Base-by-base conservation (phyloP, 2,888 invertebrate genomes). In the Bruchidius siliquastri region DNA sequence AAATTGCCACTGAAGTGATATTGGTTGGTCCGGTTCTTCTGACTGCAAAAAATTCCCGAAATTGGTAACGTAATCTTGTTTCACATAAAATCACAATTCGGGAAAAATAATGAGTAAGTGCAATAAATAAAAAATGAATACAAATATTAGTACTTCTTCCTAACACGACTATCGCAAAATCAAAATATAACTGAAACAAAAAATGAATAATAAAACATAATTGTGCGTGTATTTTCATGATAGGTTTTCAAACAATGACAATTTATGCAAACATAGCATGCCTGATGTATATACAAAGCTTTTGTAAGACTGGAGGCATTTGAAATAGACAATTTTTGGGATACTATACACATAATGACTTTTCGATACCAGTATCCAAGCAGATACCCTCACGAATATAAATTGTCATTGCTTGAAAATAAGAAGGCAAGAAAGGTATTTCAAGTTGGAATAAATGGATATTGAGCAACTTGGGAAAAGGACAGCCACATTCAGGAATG, bases 161-260 rank as follows among this genome's bases (percentile, higher is more conserved):
- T 22, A 68, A 68, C 22, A 68, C 49, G 49, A 68, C 22, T 68
- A 68, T 21, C 8, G 22, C 20, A 21, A 68, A 68, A 21, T 10
- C 10, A 68, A 22, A 68, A 21, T 20, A 68, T 18, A 68, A 68
- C 68, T 69, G 67, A 71, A 67, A 73, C 72, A 75, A 74, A 70
- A 75, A 73, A n/a, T n/a, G 84, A 89, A 88, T 88, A 89, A 88
- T 87, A 70, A 75, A 73, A 84, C 89, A 88, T 88, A 89, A 88
- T 87, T 90, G 90, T 88, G 91, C 90, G 87, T 91, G 91, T 82
- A 79, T 76, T 49, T 73, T 71, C 74, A 73, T 74, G 69, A 32
- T 26, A 20, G 2, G 21, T 68, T 21, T 21, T 21, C 68, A 22
- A 21, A 68, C 21, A 68, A 68, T 21, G 10, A 68, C 68, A 68